Conservation (phyloP, 2,797 vertebrate species). For the Typhlichthys eigenmanni region DNA sequence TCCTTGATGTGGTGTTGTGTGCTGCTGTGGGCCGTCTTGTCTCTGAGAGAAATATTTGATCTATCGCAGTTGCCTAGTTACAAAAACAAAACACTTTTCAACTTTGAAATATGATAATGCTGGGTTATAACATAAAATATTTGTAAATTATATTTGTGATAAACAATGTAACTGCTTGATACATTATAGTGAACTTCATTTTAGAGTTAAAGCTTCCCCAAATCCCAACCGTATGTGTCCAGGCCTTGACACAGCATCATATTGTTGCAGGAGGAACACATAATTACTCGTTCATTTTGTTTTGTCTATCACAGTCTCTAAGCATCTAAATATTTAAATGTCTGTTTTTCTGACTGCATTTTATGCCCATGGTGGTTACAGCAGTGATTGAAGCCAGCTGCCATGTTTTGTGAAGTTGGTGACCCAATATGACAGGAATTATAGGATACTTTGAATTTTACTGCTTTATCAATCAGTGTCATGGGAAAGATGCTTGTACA, state of each 20-base stretch:
- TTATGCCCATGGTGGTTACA: neutral
- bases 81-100: no score
- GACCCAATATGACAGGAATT: constrained; percentile 5
- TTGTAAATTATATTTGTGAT: no score
- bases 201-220: no score
- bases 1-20: constrained; percentile 3
- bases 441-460: neutral
- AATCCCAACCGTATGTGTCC: no score
- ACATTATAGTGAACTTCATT: no score
- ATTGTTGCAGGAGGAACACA: neutral
- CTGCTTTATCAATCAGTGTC: neutral
- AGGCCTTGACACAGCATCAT: neutral
- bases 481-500: neutral
- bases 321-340: neutral
- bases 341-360: neutral
- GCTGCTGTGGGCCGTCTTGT: neutral
- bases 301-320: no score
- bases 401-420: neutral
- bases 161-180: no score
- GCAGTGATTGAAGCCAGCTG: neutral
- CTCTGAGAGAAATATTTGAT: constrained; percentile 5
- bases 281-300: neutral
- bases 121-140: no score
- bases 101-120: no score
- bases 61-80: neutral